These are phyloP conservation scores for Cirrhinus mrigala DNA, from an alignment of 2,797 vertebrate species.

Conservation along the genomic window DNA sequence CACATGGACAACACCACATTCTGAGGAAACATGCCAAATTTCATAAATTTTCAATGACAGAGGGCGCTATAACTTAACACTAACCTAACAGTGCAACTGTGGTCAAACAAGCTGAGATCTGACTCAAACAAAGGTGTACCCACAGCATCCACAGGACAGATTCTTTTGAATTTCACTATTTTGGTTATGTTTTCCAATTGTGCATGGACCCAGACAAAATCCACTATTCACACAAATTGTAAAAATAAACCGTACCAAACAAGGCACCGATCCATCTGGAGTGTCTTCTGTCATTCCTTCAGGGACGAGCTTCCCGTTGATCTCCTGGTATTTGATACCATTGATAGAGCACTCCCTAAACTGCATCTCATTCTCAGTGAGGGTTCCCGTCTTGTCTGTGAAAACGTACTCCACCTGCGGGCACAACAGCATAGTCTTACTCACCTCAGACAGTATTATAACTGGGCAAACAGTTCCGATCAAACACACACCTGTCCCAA, in stretches of 20 bases:
- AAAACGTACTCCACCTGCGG: constrained; percentile 96
- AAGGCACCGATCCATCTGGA: constrained; percentile 79
- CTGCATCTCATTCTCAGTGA: constrained; percentile 98
- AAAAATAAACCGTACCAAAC: constrained; percentile 70
- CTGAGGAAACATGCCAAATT: not conserved
- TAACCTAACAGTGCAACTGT: not conserved
- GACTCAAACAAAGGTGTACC: not conserved
- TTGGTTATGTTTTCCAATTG: not conserved
- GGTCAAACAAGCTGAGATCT: not conserved
- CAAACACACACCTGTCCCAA: constrained; percentile 88
- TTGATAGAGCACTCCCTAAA: constrained; percentile 97
- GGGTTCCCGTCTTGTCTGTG: constrained; percentile 96
- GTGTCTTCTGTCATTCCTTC: constrained; percentile 91
- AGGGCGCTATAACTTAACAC: not conserved
- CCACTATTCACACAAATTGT: not conserved
- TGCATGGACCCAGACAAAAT: not conserved
- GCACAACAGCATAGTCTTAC: not conserved
- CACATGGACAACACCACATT: not conserved
- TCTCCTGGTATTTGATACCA: constrained; percentile 93
- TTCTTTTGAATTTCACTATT: not conserved
- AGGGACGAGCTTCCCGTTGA: constrained; percentile 90
- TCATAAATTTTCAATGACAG: not conserved
- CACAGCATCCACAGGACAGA: not conserved
- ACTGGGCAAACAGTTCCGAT: no score
- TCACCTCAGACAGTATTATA: not conserved